Percentiles rank a stretch among this genome's conserved stretches.
Conservation (phyloP, 2,888 invertebrate species). For the Melanchra persicariae region DNA sequence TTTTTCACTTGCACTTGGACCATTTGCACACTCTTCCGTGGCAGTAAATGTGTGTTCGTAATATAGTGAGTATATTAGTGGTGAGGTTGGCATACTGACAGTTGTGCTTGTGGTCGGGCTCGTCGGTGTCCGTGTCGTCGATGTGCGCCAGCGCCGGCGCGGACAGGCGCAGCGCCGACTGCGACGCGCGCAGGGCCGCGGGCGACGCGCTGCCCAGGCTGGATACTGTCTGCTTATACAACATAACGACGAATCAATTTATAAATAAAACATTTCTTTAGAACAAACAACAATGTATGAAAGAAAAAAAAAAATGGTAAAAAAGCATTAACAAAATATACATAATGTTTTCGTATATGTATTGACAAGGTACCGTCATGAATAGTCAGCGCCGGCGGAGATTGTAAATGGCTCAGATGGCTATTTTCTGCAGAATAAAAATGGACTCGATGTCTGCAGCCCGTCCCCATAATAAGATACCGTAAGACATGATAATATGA, state of each 20-base stretch:
- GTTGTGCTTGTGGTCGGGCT: conserved; percentile 78
- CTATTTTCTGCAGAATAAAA: too few relatives aligned
- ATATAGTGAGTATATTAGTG: conserved; percentile 4
- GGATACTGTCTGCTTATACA: conserved; percentile 30
- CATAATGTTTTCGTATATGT: too few relatives aligned
- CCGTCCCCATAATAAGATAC: too few relatives aligned
- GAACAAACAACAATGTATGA: too few relatives aligned
- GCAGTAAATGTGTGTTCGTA: background rate
- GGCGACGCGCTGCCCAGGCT: conserved; percentile 29
- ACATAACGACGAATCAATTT: background rate
- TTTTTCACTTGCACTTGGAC: too few relatives aligned
- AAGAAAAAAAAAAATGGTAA: too few relatives aligned
- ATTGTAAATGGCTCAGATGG: too few relatives aligned
- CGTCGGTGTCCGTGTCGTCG: conserved; percentile 92
- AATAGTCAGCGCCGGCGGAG: too few relatives aligned
- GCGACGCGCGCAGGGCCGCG: conserved; percentile 20
- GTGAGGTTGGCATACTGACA: conserved; percentile 76
- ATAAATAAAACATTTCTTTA: background rate
- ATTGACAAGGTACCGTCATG: too few relatives aligned
- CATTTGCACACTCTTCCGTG: conserved; percentile 28
- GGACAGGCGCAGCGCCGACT: conserved; percentile 70
- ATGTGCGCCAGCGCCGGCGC: conserved; percentile 90
- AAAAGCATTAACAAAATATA: too few relatives aligned
- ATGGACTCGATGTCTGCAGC: too few relatives aligned
- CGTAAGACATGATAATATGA: too few relatives aligned